Evolutionary conservation across 2,888 invertebrate species (phyloP), one percentile per base, ranked within the genome.

Genomic region (Linyphia triangularis): DNA sequence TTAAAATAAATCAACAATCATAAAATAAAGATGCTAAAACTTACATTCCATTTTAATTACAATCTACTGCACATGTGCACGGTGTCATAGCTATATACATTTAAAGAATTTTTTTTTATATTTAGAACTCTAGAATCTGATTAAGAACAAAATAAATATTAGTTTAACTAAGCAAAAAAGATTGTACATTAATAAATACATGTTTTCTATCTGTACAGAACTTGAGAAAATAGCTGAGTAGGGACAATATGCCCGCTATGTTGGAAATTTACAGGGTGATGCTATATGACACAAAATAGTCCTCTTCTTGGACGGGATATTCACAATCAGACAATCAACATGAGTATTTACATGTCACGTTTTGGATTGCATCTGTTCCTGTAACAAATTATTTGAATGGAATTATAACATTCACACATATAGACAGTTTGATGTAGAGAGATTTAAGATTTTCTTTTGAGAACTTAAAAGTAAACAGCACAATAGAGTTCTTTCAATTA

Each of bases 221-320:
- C 59, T 88, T 73, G 86, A 88, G 85, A 88, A 88, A 88, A 88
- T 88, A 88, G 86, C 86, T 88, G 86, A 88, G 69, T 77, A 57
- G 84, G 84, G 84, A 75, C 84, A 75, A 73, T 88, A 43, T 75
- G 85, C 72, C 85, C 79, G 30, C 85, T 86, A 86, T 86, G 86
- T 88, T 73, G 86, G 81, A 81, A 88, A 88, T 88, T 65, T 88
- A 88, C 86, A 88, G 81, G 81, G 81, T 81, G 86, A 88, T 81
- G 86, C 86, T 88, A 81, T 9, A 40, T 88, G 86, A 88, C 86
- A 88, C 69, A 88, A 88, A 88, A 88, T 81, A 88, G 86, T 88
- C 81, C 86, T 73, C 81, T 81, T 88, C 81, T 73, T 88, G 86
- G 86, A 88, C 86, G 86, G 86, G 86, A 88, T 88, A 88, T 81